Base-by-base conservation (phyloP, 2,797 vertebrate species). In the Falco concolor region DNA sequence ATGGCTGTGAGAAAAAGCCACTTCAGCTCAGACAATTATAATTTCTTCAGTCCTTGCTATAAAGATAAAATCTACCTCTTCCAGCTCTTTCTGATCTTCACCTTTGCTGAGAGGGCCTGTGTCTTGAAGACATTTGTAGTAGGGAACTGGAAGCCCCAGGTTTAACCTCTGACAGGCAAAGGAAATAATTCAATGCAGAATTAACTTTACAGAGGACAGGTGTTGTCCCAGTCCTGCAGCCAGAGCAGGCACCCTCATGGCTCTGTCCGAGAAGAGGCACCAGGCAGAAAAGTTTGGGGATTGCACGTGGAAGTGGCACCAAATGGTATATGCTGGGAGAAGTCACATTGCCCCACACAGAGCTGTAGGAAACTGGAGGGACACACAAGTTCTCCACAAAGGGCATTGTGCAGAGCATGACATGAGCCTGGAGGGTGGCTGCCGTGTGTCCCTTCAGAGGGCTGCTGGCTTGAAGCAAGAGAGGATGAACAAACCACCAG, bases 381-480 rank as follows among this genome's bases (percentile, higher is more conserved):
- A 38, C 21, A 23, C 21, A 8, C 13, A 36, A 30, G 8, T 49
- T 61, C 32, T 87, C 27, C 38, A 24, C 4, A 20, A 47, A 47
- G 12, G 20, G n/a, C 40, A 20, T n/a, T 59, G 19, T 61, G 47
- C 69, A 80, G 19, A 61, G 24, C 38, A 30, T 53, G 13, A 17
- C 8, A 8, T 30, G 72, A 84, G 28, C 16, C 45, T 20, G 47
- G 8, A 25, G 11, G 20, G 3, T 64, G 45, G 56, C 82, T 81
- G 54, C n/a, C 1, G 0, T 44, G 24, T 38, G 6, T 8, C 45
- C 0, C 0, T n/a, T 57, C 24, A 30, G 30, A 53, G 28, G 19
- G 27, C 22, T 84, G 50, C 56, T 40, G 64, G n/a, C 73, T 69
- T 77, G 42, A 65, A 84, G 42, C 27, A 69, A 65, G 56, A 40